phyloP scores from a whole-genome alignment of 2,888 invertebrate genomes.

The Eupelmus urozonus region DNA sequence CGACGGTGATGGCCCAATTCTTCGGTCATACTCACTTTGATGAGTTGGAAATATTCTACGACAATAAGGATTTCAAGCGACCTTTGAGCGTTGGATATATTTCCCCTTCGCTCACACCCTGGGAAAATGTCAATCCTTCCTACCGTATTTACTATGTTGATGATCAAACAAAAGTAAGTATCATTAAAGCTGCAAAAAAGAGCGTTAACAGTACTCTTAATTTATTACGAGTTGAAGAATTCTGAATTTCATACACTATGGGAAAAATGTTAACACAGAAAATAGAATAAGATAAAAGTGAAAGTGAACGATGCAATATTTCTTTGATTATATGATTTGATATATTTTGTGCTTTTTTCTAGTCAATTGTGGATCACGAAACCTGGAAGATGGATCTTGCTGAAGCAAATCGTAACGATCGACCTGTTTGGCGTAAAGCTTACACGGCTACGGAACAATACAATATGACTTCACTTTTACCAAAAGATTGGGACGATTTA shows the following conservation, averaged over 20 bases:
- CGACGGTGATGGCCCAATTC: constrained; percentile 54
- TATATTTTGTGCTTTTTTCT: no score
- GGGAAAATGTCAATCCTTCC: constrained; percentile 94
- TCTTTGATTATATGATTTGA: no score
- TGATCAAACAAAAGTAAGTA: constrained; percentile 89
- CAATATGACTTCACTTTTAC: constrained; percentile 48
- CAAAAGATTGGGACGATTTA: constrained; percentile 53
- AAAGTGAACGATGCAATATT: no score
- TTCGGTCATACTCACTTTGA: constrained; percentile 77
- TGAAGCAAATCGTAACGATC: constrained; percentile 49
- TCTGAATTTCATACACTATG: no score
- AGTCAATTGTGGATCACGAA: constrained; percentile 52
- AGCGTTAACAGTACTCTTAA: no score
- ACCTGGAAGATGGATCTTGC: constrained; percentile 58
- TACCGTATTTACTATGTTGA: constrained; percentile 97
- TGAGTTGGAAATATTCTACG: constrained; percentile 95
- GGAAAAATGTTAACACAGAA: no score
- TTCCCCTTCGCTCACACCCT: constrained; percentile 96
- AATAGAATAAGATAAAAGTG: no score
- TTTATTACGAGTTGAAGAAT: no score
- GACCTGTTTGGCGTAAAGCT: constrained; percentile 54
- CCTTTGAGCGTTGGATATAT: constrained; percentile 93
- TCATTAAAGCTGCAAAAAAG: neutral
- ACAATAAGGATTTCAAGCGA: constrained; percentile 88
- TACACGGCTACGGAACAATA: constrained; percentile 48